Percentiles rank a stretch among this genome's conserved stretches.
These are phyloP conservation scores for Peribatodes rhomboidaria DNA, from an alignment of 2,888 invertebrate species.

Conservation along the genomic window DNA sequence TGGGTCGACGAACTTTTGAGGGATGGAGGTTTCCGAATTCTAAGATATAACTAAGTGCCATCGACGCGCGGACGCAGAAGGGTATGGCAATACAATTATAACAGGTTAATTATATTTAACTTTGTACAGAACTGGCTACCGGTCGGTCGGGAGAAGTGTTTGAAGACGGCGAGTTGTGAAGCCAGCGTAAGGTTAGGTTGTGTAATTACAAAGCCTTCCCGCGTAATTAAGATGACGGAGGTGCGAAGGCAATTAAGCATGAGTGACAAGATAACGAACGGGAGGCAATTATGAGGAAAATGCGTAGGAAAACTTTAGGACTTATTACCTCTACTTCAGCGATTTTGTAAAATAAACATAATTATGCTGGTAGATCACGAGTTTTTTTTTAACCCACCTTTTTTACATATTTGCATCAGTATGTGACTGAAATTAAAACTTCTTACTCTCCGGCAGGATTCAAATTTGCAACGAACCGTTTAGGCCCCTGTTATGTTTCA, in stretches of 20 bases:
- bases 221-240: conserved; percentile 32
- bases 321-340: conserved; percentile 3
- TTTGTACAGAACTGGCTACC: conserved; percentile 30
- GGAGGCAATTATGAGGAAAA: conserved; percentile 23
- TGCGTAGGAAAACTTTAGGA: conserved; percentile 16
- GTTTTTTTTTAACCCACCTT: no score
- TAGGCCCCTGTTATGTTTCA: no score
- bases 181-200: conserved; percentile 16
- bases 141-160: conserved; percentile 22
- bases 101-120: conserved; percentile 51
- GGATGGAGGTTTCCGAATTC: conserved; percentile 62
- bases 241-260: conserved; percentile 33
- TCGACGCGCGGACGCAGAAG: conserved; percentile 42
- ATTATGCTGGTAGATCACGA: not conserved
- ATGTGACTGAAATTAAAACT: no score
- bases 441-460: not conserved
- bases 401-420: no score
- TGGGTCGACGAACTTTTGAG: conserved; percentile 75
- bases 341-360: not conserved
- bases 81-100: conserved; percentile 45
- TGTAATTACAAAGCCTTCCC: conserved; percentile 30
- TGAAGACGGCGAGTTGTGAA: conserved; percentile 23
- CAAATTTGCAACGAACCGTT: not conserved
- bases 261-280: conserved; percentile 34
- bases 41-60: conserved; percentile 54